phyloP scores from a whole-genome alignment of 1,140 invertebrate species.

The Drosophila grimshawi region DNA sequence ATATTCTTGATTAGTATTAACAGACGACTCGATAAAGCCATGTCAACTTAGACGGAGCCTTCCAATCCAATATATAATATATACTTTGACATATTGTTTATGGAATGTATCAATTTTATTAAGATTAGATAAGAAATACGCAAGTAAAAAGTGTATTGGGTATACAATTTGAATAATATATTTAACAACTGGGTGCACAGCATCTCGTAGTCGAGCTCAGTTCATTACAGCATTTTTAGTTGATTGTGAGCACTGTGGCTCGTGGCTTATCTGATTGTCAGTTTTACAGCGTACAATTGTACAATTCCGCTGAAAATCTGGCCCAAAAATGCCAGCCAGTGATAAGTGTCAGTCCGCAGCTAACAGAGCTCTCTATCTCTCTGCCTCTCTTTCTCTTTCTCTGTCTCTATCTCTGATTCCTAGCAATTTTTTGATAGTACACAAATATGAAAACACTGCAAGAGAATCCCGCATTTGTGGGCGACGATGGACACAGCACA shows the following conservation, averaged over 20 bases:
- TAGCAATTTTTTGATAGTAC: slow-evolving; percentile 13
- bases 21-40: too few species aligned
- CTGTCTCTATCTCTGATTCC: not conserved
- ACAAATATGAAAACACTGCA: slow-evolving; percentile 63
- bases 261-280: slow-evolving; percentile 65
- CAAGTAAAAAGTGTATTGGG: too few species aligned
- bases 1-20: too few species aligned
- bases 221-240: not conserved
- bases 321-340: slow-evolving; percentile 29
- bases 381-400: not conserved
- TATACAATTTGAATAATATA: too few species aligned
- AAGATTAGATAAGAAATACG: too few species aligned
- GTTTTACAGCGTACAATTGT: slow-evolving; percentile 55
- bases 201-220: too few species aligned
- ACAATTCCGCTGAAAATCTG: slow-evolving; percentile 22
- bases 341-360: slow-evolving; percentile 20
- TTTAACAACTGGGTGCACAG: too few species aligned
- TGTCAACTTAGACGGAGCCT: too few species aligned
- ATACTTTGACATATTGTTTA: too few species aligned
- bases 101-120: too few species aligned
- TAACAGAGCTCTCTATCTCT: slow-evolving; percentile 32
- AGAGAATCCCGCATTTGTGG: slow-evolving; percentile 72
- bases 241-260: slow-evolving; percentile 2
- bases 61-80: too few species aligned
- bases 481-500: slow-evolving; percentile 75